Evolutionary conservation across 92 coral and sea anemone species (phyloP), one percentile per base, ranked within the genome.

Genomic region (Scolanthus callimorphus): DNA sequence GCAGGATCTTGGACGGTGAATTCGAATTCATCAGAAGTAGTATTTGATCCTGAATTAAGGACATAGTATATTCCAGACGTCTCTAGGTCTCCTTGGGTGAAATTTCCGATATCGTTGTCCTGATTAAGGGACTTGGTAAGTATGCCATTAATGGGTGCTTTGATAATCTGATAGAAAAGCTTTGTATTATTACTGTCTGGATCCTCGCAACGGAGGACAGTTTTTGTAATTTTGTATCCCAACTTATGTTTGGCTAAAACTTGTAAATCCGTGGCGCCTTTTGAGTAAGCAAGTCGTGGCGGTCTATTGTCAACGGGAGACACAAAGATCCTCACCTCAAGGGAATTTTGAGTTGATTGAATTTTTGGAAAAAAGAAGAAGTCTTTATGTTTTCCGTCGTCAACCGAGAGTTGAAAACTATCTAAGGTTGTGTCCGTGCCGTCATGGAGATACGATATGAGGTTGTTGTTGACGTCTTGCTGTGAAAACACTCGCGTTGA

Each of bases 401-500:
- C 74, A 1, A 94, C 68, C 9, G 75, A 43, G 20, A 94, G 39
- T 29, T 73, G 67, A 70, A 77, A 90, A 4, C 85, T 78, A 64
- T 94, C 99, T 1, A 49, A 51, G 13, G 71, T 63, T 1, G 95
- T 86, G 44, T 94, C 99, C 19, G 97, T 79, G 15, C 99, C 99
- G 71, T 94, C 99, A 65, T 94, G 99, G 19, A 80, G 82, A 50
- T 94, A 94, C 46, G 94, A 67, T 27, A 94, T 57, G 19, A 48
- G 73, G 25, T 90, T 90, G 17, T 71, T 63, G 65, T 88, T 80
- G 31, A 94, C 54, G 50, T 94, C 99, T 21, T 65, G 55, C 50
- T 94, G 99, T 22, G 99, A 80, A 69, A 94, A 94, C 15, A 60
- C 56, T 37, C 69, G 68, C 63, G 80, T 67, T 24, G 86, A 85